Base-by-base conservation (phyloP, 2,888 invertebrate species). In the Cephonodes hylas region DNA sequence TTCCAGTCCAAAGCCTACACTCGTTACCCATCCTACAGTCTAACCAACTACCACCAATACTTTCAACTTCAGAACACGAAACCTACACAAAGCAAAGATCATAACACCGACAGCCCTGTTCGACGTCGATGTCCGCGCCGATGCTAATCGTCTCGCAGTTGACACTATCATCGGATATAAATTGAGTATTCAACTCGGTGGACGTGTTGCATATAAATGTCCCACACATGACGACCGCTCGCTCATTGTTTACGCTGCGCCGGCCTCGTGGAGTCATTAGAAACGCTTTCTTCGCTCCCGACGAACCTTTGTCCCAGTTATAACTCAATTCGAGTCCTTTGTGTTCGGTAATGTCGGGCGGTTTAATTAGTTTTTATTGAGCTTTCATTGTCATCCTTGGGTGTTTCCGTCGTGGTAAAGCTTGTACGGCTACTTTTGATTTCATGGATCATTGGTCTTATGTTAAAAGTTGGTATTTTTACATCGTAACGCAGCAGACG, bases 101-200 rank as follows among this genome's bases (percentile, higher is more conserved):
- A n/a, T 10, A 38, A 38, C n/a, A 38, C n/a, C n/a, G 53, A 38
- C 63, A 65, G 27, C 65, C 67, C 65, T 65, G 31, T 25, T 20
- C 60, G 60, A 66, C 68, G n/a, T n/a, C n/a, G n/a, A 8, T n/a
- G 38, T 38, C 38, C 38, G 38, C 10, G 38, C 70, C 65, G 80
- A 83, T 82, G 80, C 77, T 85, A 81, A 86, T 86, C 84, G 80
- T 74, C 71, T 76, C 74, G 73, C 71, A 74, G 81, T 78, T 81
- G 85, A 84, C 86, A 81, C 78, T 85, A 89, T 89, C 86, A 69
- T 66, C 72, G 72, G 73, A 74, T 79, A 87, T 84, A 85, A 85
- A 88, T 87, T 83, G 83, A 81, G 77, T 79, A 77, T 81, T 81
- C 83, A 80, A 73, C 65, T 68, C 63, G 71, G 70, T 69, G 70